Evolutionary conservation across 2,797 vertebrate species (phyloP), one percentile per base, ranked within the genome.

Genomic region (Odontamblyopus rebecca): DNA sequence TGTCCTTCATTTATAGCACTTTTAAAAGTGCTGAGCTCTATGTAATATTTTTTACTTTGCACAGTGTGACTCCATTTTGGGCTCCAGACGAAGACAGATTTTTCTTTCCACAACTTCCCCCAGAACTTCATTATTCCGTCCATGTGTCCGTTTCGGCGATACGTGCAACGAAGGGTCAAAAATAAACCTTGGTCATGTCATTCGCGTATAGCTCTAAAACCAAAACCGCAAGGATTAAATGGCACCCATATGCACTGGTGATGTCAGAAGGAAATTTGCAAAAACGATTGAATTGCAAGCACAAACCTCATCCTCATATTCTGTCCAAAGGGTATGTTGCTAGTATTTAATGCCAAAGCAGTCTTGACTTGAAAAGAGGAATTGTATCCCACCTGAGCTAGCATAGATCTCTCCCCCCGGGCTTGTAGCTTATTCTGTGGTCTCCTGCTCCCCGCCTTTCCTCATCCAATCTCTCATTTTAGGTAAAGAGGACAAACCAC

Each of bases 151-250:
- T 75, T 79, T 81, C 70, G 6, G 67, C 74, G 74, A 74, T 86
- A 81, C 72, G 67, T 87, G 86, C 82, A 78, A 71, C 2, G 44
- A 69, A 81, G 74, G 79, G 79, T 89, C 82, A 88, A 86, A 89
- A 90, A 91, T 90, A 89, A 90, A 89, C 87, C 85, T 41, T 62
- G 83, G 83, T 85, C 87, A 83, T 88, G 88, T 90, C 89, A 77
- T 89, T 82, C 82, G 89, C 82, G 88, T 80, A 35, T 35, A 89
- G 88, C 89, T 85, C 85, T 73, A 84, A 89, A 82, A 82, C 86
- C 26, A 84, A 89, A 66, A 51, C 90, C 89, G 1, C 89, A 82
- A 50, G 82, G 87, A 89, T 89, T 87, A 89, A 91, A 92, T 88
- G 77, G 83, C 83, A 63, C 73, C 90, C 87, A 85, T 85, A 82